Evolutionary conservation across 2,888 invertebrate genomes (phyloP), one percentile per base, ranked within the genome.

Genomic region (Macrosiphum euphorbiae): DNA sequence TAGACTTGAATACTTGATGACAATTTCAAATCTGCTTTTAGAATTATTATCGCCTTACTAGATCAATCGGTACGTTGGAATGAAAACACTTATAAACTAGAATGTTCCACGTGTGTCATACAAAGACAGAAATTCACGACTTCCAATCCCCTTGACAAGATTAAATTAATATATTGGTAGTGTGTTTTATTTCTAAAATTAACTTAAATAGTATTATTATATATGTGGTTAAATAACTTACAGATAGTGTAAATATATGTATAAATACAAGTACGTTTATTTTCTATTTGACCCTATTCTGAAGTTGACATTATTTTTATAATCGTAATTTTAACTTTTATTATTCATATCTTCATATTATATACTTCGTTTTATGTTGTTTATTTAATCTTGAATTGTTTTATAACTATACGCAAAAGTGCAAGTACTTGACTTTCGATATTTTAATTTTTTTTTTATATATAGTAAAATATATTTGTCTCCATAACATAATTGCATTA

Each of bases 271-370:
- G 52, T 35, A 35, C 41, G 20, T 67, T 44, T n/a, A 85, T 47
- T 90, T 67, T 61, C 8, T 28, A 20, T 47, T n/a, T n/a, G 89
- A 67, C 61, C 67, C 47, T n/a, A 35, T 47, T n/a, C 16, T 61
- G 47, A 61, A 47, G 4, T 61, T 24, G 3, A 67, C 1, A 24
- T 61, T 61, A 90, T 90, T 61, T 50, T 50, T 50, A 90, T 78
- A 90, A 50, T 90, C 67, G 10, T 35, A 67, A 67, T 50, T 67
- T 67, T 90, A 90, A 90, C 47, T 90, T 90, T 67, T 90, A 67
- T 90, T 90, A 67, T 61, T 90, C 67, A 90, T 90, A 28, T 90
- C 90, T 47, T 61, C 47, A 28, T 41, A 47, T n/a, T 67, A 16
- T 28, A 26, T 52, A 16, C 0, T 90, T 61, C n/a, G 47, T 67